Conservation (phyloP, 2,797 vertebrate species). For the Nannoperca australis region DNA sequence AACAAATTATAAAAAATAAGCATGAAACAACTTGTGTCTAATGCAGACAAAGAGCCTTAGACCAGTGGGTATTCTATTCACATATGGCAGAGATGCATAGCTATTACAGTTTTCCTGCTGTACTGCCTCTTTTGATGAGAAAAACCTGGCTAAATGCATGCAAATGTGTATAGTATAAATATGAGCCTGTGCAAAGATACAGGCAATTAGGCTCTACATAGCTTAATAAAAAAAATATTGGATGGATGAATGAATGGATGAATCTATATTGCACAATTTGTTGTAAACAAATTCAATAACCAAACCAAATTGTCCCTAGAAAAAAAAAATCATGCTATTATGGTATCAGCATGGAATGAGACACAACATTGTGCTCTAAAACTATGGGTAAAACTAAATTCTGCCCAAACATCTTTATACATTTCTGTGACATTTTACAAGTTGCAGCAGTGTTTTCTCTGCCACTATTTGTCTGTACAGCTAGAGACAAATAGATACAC, state of each 20-base stretch:
- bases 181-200: not conserved
- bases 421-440: not conserved
- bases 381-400: not conserved
- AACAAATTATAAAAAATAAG: slow-evolving; percentile 27
- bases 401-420: not conserved
- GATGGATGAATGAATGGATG: not conserved
- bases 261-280: not conserved
- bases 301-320: not conserved
- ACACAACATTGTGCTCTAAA: not conserved
- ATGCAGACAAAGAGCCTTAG: slow-evolving; percentile 21
- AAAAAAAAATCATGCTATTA: not conserved
- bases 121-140: slow-evolving; percentile 3
- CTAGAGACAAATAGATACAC: not conserved
- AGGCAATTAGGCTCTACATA: not conserved
- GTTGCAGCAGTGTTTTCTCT: slow-evolving; percentile 44
- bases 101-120: not conserved
- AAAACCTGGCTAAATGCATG: not conserved
- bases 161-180: slow-evolving; percentile 9
- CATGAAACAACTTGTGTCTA: slow-evolving; percentile 12
- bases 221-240: slow-evolving; percentile 1
- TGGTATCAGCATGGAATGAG: not conserved
- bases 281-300: not conserved
- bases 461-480: not conserved
- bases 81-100: slow-evolving; percentile 5
- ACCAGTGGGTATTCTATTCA: slow-evolving; percentile 2